These are phyloP conservation scores for Exephanes ischioxanthus DNA, from an alignment of 2,888 invertebrate species.

Conservation along the genomic window DNA sequence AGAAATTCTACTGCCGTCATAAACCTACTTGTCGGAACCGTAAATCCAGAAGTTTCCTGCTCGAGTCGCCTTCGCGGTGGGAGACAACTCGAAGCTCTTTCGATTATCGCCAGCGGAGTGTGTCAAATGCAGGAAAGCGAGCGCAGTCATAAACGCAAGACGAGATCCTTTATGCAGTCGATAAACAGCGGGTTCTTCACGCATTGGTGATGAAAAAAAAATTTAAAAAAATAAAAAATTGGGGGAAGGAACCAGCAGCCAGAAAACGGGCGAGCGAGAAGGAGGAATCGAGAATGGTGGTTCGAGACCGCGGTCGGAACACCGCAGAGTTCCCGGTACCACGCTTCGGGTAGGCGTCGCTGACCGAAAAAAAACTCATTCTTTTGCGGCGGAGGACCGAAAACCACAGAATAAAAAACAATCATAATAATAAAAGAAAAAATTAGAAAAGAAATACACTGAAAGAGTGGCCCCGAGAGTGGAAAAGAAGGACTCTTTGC, in stretches of 20 bases:
- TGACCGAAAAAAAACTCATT: constrained; percentile 73
- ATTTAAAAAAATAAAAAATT: neutral
- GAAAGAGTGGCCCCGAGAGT: constrained; percentile 28
- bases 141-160: constrained; percentile 57
- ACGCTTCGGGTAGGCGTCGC: constrained; percentile 72
- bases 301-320: constrained; percentile 67
- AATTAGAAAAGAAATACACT: constrained; percentile 64
- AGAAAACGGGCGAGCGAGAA: constrained; percentile 40
- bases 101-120: constrained; percentile 39
- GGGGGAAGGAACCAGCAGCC: constrained; percentile 3
- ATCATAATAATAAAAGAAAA: constrained; percentile 71
- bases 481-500: constrained; percentile 61
- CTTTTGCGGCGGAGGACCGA: constrained; percentile 68
- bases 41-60: constrained; percentile 17
- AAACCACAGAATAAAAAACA: constrained; percentile 68
- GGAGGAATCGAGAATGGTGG: constrained; percentile 39
- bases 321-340: constrained; percentile 76
- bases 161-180: constrained; percentile 63
- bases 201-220: constrained; percentile 49
- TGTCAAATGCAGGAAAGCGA: constrained; percentile 55
- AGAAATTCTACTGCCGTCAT: neutral
- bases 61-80: neutral
- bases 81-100: neutral
- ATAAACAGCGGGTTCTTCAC: constrained; percentile 56
- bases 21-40: constrained; percentile 18